Evolutionary conservation across 2,888 invertebrate species (phyloP), one percentile per base, ranked within the genome.

Genomic region (Tortrix viridana): DNA sequence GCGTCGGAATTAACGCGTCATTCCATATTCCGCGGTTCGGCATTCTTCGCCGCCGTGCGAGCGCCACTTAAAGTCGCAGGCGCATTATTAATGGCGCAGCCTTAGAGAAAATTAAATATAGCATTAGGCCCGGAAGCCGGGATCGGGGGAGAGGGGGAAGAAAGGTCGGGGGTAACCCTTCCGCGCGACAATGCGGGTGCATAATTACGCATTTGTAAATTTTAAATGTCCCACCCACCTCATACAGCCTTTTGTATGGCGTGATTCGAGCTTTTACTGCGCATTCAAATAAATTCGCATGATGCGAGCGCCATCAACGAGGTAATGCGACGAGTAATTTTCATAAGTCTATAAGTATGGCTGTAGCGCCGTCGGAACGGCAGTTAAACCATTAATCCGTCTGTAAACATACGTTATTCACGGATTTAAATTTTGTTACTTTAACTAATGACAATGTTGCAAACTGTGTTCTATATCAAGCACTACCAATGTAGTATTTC

Each of bases 71-170:
- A 90, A 91, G 91, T 91, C 88, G 88, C 86, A 88, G 84, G 86
- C 89, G 85, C 85, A 89, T 89, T 92, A 92, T 91, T 92, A 92
- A 92, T 91, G 92, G 91, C 90, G 82, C 89, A 89, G 91, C 88
- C 91, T 91, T 91, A 90, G 89, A 90, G 89, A 92, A 92, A 92
- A 92, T 92, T 92, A 92, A 92, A 92, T 92, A 92, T 91, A 91
- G 91, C 92, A 92, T 92, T 91, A 92, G 92, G 87, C 88, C 83
- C 89, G 90, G 90, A 89, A 89, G 86, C 89, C 81, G 80, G 84
- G 86, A 84, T 81, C 83, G 80, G 80, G 74, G 80, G 77, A 79
- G 80, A 69, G 56, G 70, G 74, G 73, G 74, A 75, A 76, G 77
- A 78, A 77, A 78, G 74, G 79, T 67, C 68, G 71, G 72, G 74